Evolutionary conservation across 2,113 vertebrate genomes (phyloP).

Genomic region (Limnothrissa miodon): DNA sequence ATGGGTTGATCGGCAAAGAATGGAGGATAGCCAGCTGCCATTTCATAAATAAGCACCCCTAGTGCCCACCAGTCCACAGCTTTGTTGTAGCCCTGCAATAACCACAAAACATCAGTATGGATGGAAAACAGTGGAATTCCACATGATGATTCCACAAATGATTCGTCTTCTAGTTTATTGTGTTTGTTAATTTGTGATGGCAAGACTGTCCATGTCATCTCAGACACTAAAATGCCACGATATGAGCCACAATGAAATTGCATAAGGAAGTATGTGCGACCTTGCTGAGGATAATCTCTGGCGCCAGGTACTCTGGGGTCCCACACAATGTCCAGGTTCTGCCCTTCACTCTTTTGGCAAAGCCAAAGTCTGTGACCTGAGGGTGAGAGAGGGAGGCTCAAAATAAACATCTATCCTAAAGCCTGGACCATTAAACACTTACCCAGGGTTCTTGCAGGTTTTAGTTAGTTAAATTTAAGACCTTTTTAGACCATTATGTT

Average conservation of each 20-base stretch:
- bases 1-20: slow-evolving; percentile 99
- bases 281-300: slow-evolving; percentile 99
- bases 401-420: too few relatives aligned
- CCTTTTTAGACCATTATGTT: too few relatives aligned
- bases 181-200: too few relatives aligned
- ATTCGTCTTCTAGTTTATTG: too few relatives aligned
- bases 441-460: too few relatives aligned
- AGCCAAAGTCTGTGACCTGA: slow-evolving; percentile 98
- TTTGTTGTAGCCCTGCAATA: slow-evolving; percentile 93
- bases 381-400: background rate
- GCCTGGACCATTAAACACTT: too few relatives aligned
- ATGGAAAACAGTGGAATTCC: background rate
- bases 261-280: slow-evolving; percentile 57
- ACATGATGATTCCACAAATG: too few relatives aligned
- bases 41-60: slow-evolving; percentile 98
- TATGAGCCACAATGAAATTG: background rate
- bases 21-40: slow-evolving; percentile 98
- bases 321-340: slow-evolving; percentile 99
- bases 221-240: too few relatives aligned
- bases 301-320: slow-evolving; percentile 96
- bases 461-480: too few relatives aligned
- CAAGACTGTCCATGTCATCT: too few relatives aligned
- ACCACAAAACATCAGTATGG: background rate
- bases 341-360: slow-evolving; percentile 98
- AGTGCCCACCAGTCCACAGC: slow-evolving; percentile 99